Percentiles rank a stretch among this genome's conserved stretches.
Conservation (phyloP, 2,888 invertebrate genomes). For the Anorthoa munda region DNA sequence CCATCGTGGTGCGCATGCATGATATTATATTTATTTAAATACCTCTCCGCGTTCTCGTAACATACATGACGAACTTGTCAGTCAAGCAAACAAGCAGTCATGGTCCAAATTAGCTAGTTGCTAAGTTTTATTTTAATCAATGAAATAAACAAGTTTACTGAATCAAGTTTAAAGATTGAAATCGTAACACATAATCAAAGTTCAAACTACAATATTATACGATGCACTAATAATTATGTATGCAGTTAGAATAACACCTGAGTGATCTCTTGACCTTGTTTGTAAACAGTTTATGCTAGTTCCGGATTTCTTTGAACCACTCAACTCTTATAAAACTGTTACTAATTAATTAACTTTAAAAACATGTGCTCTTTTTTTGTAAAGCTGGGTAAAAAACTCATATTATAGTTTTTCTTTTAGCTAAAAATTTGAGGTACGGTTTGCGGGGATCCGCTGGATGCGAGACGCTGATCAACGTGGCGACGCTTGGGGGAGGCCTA, state of each 20-base stretch:
- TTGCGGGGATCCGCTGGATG: no score
- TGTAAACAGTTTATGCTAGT: constrained; percentile 3
- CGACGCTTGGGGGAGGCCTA: no score
- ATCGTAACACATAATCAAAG: constrained; percentile 1
- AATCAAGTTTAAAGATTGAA: background rate
- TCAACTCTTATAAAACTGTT: background rate
- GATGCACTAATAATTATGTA: constrained; percentile 16
- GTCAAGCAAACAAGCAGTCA: background rate
- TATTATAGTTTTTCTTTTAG: background rate
- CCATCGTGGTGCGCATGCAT: no score
- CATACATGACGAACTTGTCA: background rate
- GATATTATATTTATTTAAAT: background rate
- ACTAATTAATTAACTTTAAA: background rate
- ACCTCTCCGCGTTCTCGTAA: background rate
- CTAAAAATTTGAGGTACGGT: no score
- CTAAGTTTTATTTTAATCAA: background rate
- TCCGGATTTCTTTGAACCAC: background rate
- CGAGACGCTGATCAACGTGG: no score
- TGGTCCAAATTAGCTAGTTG: background rate
- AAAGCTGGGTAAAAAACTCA: background rate
- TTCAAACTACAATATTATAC: constrained; percentile 14
- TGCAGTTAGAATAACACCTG: constrained; percentile 8
- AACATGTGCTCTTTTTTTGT: background rate
- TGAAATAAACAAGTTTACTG: background rate
- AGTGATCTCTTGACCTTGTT: constrained; percentile 9